Percentiles rank a stretch among this genome's conserved stretches.
Evolutionary conservation across 2,113 vertebrate species (phyloP).

Genomic region (Spermophilus dauricus): DNA sequence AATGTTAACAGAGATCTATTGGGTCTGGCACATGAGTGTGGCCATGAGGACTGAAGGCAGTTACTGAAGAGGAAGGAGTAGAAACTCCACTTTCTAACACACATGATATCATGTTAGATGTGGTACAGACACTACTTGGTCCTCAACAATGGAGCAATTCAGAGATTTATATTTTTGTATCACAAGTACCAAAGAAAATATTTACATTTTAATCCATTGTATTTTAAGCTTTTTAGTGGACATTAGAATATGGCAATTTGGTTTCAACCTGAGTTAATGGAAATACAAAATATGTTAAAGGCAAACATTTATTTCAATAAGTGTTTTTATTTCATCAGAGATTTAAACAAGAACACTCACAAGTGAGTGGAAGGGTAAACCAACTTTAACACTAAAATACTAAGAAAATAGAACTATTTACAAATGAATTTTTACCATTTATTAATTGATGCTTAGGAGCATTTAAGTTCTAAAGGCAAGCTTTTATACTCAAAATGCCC

Average conservation of each 20-base stretch:
- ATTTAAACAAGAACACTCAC: slow-evolving; percentile 55
- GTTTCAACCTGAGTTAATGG: slow-evolving; percentile 40
- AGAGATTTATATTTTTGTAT: slow-evolving; percentile 43
- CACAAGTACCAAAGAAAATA: slow-evolving; percentile 69
- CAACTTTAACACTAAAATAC: slow-evolving; percentile 41
- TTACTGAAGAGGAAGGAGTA: slow-evolving; percentile 61
- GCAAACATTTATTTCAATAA: slow-evolving; percentile 71
- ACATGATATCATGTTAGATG: slow-evolving; percentile 49
- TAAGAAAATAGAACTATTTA: slow-evolving; percentile 47
- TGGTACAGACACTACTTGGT: neutral
- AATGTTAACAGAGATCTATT: slow-evolving; percentile 69
- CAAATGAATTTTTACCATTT: slow-evolving; percentile 28
- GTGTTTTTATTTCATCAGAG: slow-evolving; percentile 48
- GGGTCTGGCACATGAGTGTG: slow-evolving; percentile 39
- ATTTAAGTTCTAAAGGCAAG: slow-evolving; percentile 48
- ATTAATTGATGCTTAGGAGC: slow-evolving; percentile 22
- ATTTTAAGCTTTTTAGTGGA: slow-evolving; percentile 40
- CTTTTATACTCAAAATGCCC: neutral
- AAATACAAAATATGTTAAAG: slow-evolving; percentile 62
- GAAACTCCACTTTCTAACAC: slow-evolving; percentile 44
- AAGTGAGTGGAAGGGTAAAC: slow-evolving; percentile 67
- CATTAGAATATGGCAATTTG: slow-evolving; percentile 51
- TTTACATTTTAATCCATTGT: slow-evolving; percentile 57
- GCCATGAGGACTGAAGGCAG: slow-evolving; percentile 49
- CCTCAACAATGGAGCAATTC: slow-evolving; percentile 60